A percentile compares a stretch with the other conserved stretches of the same genome.
Evolutionary conservation across 2,113 vertebrate genomes (phyloP).

Genomic region (Motacilla alba): DNA sequence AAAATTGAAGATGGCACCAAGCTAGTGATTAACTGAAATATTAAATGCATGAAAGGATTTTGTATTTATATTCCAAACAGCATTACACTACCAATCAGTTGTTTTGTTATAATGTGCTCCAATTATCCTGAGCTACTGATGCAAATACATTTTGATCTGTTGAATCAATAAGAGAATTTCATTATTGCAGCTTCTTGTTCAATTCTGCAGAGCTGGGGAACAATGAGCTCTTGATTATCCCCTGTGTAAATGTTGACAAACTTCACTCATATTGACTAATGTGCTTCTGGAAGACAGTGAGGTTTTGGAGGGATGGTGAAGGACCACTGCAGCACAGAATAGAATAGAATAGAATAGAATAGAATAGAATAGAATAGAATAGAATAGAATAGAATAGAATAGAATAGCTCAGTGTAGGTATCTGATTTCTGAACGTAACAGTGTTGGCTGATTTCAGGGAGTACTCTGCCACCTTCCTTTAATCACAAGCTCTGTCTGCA

Average conservation of each 20-base stretch:
- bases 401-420: background rate
- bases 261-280: background rate
- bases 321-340: background rate
- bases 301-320: background rate
- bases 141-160: slow-evolving; percentile 64
- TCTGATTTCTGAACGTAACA: background rate
- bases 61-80: slow-evolving; percentile 56
- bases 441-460: background rate
- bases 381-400: background rate
- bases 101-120: slow-evolving; percentile 53
- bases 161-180: slow-evolving; percentile 61
- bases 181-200: slow-evolving; percentile 62
- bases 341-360: too few species aligned
- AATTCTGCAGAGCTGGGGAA: slow-evolving; percentile 56
- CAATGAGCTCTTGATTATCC: slow-evolving; percentile 38
- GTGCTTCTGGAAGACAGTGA: background rate
- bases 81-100: slow-evolving; percentile 53
- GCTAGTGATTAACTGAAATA: slow-evolving; percentile 60
- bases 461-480: background rate
- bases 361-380: background rate
- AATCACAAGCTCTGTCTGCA: background rate
- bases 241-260: slow-evolving; percentile 35
- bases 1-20: slow-evolving; percentile 18
- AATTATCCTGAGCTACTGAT: slow-evolving; percentile 56
- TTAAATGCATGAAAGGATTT: slow-evolving; percentile 45